Conservation (phyloP, 2,797 vertebrate species). For the Phrynocephalus vlangalii region DNA sequence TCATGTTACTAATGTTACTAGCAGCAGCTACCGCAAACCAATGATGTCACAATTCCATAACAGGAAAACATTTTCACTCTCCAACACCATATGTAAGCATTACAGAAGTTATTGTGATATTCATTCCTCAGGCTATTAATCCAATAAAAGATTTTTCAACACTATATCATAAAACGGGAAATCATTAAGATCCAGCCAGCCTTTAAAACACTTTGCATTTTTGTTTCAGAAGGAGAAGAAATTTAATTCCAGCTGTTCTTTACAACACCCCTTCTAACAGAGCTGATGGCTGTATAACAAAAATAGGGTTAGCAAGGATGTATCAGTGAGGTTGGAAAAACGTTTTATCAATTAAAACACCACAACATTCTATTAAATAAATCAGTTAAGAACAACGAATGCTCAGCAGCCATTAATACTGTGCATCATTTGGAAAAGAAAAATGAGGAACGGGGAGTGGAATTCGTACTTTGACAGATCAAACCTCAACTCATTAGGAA, state of each 20-base stretch:
- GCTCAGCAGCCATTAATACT: not conserved
- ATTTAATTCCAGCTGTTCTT: not conserved
- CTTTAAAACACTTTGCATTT: not conserved
- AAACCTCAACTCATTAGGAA: not conserved
- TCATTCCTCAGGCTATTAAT: not conserved
- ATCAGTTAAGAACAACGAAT: no score
- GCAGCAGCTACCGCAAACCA: not conserved
- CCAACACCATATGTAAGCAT: not conserved
- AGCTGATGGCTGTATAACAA: not conserved
- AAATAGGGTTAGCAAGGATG: not conserved
- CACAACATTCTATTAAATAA: no score
- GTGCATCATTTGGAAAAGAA: no score
- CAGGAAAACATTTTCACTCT: not conserved
- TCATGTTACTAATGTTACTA: not conserved
- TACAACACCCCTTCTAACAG: not conserved
- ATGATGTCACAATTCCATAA: conserved; percentile 7
- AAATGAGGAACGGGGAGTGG: no score
- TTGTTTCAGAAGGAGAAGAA: not conserved
- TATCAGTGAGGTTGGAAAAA: not conserved
- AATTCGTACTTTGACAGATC: not conserved
- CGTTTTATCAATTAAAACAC: no score
- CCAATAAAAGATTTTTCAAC: not conserved
- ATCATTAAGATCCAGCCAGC: not conserved
- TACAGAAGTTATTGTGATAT: not conserved
- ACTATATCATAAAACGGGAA: not conserved